Conservation (phyloP, 2,888 invertebrate species). For the Xiphydria camelus region DNA sequence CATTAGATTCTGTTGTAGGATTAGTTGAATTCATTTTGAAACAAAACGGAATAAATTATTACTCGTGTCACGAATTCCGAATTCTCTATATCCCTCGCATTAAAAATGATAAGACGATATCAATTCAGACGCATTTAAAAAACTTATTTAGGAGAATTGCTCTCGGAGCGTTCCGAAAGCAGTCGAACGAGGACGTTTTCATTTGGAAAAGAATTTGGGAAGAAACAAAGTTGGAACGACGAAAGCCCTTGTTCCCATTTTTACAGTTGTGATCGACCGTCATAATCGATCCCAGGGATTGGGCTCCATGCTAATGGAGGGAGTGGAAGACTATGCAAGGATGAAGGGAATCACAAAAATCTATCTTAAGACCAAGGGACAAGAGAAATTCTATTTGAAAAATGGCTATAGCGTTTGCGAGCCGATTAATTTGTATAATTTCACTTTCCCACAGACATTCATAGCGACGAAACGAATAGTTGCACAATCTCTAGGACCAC, state of each 20-base stretch:
- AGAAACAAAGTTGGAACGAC: no score
- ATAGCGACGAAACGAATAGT: conserved; percentile 4
- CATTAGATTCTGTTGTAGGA: no score
- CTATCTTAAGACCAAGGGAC: conserved; percentile 73
- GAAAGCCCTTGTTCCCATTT: background rate
- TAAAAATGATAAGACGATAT: no score
- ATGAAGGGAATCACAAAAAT: conserved; percentile 66
- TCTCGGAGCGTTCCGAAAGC: background rate
- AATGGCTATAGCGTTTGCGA: conserved; percentile 72
- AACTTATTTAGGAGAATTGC: no score
- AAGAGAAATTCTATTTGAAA: conserved; percentile 75
- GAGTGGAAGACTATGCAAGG: conserved; percentile 72
- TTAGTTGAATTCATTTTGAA: no score
- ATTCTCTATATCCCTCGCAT: no score
- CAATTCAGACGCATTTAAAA: no score
- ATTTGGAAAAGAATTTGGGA: no score
- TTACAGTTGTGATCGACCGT: conserved; percentile 72
- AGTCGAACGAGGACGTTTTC: no score
- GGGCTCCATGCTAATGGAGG: conserved; percentile 74
- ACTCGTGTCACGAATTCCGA: no score
- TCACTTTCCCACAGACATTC: conserved; percentile 20
- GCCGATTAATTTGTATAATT: conserved; percentile 72
- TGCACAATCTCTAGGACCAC: conserved; percentile 39
- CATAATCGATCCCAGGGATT: conserved; percentile 73
- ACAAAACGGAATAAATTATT: no score